A percentile compares a stretch with the other conserved stretches of the same genome.
phyloP scores from a whole-genome alignment of 2,113 vertebrate species.

The Stercorarius parasiticus region DNA sequence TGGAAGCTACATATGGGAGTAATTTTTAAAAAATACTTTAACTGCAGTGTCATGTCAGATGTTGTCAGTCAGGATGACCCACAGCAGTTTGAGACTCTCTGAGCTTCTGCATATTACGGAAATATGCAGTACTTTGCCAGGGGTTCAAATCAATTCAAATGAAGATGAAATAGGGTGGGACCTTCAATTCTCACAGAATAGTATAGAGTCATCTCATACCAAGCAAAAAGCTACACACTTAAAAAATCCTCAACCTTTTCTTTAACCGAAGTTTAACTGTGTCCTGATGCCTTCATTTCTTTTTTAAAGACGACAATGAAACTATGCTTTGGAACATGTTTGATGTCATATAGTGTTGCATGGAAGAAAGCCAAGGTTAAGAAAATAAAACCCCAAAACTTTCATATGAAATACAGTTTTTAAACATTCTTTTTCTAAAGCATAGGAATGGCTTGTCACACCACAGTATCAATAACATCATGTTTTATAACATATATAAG shows the following conservation, averaged over 20 bases:
- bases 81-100: slow-evolving; percentile 57
- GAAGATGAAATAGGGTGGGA: slow-evolving; percentile 51
- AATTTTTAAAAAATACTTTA: slow-evolving; percentile 75
- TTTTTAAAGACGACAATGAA: neutral
- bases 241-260: neutral
- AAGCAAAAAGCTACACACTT: neutral
- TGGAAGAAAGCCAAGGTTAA: neutral
- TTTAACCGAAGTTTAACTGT: neutral
- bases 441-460: neutral
- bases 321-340: neutral
- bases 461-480: neutral
- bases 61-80: slow-evolving; percentile 78
- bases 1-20: slow-evolving; percentile 76
- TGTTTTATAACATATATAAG: neutral
- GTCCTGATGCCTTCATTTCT: neutral
- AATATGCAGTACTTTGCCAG: slow-evolving; percentile 35
- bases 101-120: slow-evolving; percentile 54
- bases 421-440: neutral
- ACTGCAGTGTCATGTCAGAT: slow-evolving; percentile 80
- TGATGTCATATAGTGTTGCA: neutral
- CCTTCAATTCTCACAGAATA: slow-evolving; percentile 37
- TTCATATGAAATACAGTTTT: neutral
- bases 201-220: slow-evolving; percentile 14
- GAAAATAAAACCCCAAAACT: neutral
- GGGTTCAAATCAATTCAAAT: slow-evolving; percentile 42